Conservation (phyloP, 2,888 invertebrate genomes). For the Amphipyra tragopoginis region DNA sequence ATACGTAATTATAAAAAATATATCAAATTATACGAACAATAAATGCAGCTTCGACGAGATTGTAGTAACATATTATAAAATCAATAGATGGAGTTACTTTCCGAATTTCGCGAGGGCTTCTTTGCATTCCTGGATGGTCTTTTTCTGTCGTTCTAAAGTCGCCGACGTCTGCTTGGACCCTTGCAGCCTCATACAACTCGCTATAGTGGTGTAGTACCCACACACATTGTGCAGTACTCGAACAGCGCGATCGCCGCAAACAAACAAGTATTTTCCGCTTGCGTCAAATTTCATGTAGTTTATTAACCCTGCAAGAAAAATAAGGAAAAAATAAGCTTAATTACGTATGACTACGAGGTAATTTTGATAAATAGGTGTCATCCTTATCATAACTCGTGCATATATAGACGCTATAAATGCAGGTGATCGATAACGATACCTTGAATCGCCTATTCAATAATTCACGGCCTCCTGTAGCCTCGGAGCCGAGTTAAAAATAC, state of each 20-base stretch:
- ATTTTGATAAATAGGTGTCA: constrained; percentile 38
- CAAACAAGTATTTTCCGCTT: constrained; percentile 92
- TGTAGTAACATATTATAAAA: constrained; percentile 22
- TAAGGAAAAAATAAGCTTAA: constrained; percentile 21
- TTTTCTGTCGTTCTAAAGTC: constrained; percentile 93
- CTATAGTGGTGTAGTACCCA: constrained; percentile 81
- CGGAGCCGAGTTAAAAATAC: constrained; percentile 55
- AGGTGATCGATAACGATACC: constrained; percentile 58
- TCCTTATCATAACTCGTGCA: constrained; percentile 43
- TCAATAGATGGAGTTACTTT: constrained; percentile 65
- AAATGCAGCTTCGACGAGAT: constrained; percentile 57
- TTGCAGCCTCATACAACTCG: constrained; percentile 82
- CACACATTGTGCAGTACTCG: constrained; percentile 94
- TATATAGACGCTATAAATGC: constrained; percentile 46
- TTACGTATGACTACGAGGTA: constrained; percentile 9
- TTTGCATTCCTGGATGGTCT: constrained; percentile 91
- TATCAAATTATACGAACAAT: constrained; percentile 45
- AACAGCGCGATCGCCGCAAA: constrained; percentile 93
- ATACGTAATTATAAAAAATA: constrained; percentile 41
- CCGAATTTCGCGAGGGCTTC: constrained; percentile 80
- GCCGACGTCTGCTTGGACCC: constrained; percentile 91
- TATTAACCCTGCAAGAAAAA: constrained; percentile 90
- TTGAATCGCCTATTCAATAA: constrained; percentile 59
- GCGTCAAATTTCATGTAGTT: constrained; percentile 93
- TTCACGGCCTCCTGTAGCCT: constrained; percentile 58